Evolutionary conservation across 2,797 vertebrate genomes (phyloP).

Genomic region (Catamblyrhynchus diadema): DNA sequence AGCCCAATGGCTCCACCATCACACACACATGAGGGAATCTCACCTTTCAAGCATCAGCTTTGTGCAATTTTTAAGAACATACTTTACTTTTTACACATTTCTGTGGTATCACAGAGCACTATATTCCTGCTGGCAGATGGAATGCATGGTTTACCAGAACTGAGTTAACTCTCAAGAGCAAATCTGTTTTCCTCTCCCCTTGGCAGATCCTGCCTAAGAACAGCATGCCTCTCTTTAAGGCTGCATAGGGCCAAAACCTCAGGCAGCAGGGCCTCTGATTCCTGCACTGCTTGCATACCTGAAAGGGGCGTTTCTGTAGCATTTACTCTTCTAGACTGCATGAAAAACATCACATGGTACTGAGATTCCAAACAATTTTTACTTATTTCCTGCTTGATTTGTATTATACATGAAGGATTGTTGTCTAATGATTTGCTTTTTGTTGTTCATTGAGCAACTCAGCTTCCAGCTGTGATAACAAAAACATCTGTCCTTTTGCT

Average conservation of each 20-base stretch:
- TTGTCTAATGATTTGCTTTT: background rate
- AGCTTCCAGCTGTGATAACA: background rate
- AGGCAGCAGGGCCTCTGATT: background rate
- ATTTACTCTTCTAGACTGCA: background rate
- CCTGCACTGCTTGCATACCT: background rate
- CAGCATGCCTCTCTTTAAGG: background rate
- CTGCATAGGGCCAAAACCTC: background rate
- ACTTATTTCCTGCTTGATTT: background rate
- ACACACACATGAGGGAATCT: background rate
- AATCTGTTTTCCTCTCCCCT: background rate
- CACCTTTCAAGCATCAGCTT: background rate
- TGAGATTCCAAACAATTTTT: background rate
- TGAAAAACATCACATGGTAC: background rate
- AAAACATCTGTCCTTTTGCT: background rate
- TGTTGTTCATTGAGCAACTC: background rate
- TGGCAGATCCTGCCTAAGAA: background rate
- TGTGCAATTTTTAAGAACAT: background rate
- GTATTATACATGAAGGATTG: background rate
- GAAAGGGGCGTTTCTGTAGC: background rate
- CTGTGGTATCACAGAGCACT: background rate
- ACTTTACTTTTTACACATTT: background rate
- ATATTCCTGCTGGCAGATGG: slow-evolving; percentile 5
- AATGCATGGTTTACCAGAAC: background rate
- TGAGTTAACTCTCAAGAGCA: background rate
- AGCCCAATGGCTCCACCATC: background rate